Percentiles rank a stretch among this genome's conserved stretches.
These are phyloP conservation scores for Leucozona laternaria DNA, from an alignment of 2,888 invertebrate species.

Conservation along the genomic window DNA sequence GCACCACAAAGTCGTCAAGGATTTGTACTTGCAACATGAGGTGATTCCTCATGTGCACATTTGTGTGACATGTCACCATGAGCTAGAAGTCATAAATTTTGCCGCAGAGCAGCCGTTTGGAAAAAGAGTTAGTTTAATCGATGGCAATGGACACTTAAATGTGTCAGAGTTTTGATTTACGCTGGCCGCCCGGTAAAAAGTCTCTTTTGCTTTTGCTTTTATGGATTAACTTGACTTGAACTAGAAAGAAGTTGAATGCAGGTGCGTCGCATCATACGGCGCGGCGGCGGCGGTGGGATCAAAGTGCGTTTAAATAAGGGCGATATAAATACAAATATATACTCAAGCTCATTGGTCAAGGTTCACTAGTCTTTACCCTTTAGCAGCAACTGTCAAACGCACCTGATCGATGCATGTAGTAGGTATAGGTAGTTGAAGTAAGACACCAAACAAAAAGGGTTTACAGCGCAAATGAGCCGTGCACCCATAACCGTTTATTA, in stretches of 20 bases:
- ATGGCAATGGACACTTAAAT: conserved; percentile 65
- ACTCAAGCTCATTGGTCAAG: conserved; percentile 62
- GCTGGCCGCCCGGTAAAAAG: conserved; percentile 39
- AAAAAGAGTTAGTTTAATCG: conserved; percentile 66
- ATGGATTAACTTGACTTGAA: conserved; percentile 38
- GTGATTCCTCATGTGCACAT: conserved; percentile 73
- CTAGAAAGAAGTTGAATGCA: conserved; percentile 71
- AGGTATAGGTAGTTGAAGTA: background rate
- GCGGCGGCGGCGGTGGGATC: conserved; percentile 51
- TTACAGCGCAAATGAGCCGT: conserved; percentile 72
- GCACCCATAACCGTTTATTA: conserved; percentile 72
- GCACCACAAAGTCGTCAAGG: conserved; percentile 66
- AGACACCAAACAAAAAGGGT: conserved; percentile 51
- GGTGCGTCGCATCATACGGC: conserved; percentile 49
- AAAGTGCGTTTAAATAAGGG: conserved; percentile 57
- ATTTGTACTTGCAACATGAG: conserved; percentile 69
- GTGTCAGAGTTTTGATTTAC: conserved; percentile 73
- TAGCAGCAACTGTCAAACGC: conserved; percentile 12
- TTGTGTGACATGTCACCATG: conserved; percentile 72
- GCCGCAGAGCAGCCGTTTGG: conserved; percentile 42
- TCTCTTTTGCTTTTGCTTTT: too few relatives aligned
- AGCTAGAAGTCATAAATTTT: conserved; percentile 69
- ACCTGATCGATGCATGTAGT: conserved; percentile 51
- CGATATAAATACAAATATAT: conserved; percentile 23
- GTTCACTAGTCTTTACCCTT: conserved; percentile 55